Evolutionary conservation across 2,797 vertebrate genomes (phyloP).

Genomic region (Lycodopsis pacificus): DNA sequence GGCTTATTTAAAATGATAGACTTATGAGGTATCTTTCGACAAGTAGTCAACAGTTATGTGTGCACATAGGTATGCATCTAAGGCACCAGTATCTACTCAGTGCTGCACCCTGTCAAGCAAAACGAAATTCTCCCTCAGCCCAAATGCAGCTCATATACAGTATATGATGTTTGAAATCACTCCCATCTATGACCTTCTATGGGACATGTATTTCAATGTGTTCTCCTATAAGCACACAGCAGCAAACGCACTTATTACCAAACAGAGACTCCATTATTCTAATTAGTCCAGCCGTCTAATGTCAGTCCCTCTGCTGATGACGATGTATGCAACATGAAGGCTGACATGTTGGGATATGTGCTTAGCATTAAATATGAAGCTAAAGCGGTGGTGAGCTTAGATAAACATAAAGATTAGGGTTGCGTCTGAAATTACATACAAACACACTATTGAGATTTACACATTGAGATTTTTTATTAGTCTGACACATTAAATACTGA

Average conservation of each 20-base stretch:
- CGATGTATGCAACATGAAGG: neutral
- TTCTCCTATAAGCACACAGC: neutral
- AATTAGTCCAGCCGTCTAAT: neutral
- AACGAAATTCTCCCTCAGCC: slow-evolving; percentile 26
- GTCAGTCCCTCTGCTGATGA: neutral
- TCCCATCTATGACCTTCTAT: neutral
- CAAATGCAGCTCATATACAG: slow-evolving; percentile 6
- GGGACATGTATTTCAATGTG: neutral
- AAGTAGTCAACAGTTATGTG: slow-evolving; percentile 28
- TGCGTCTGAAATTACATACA: too few species aligned
- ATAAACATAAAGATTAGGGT: neutral
- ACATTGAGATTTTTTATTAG: neutral
- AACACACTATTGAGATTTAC: too few species aligned
- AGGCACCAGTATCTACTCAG: slow-evolving; percentile 36
- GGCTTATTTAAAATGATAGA: slow-evolving; percentile 18
- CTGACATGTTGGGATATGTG: neutral
- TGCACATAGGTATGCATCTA: slow-evolving; percentile 56
- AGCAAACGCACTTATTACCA: neutral
- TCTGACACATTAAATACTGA: neutral
- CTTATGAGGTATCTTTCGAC: slow-evolving; percentile 42
- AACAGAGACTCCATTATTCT: neutral
- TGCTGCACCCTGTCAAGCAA: slow-evolving; percentile 31
- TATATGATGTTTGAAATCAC: neutral
- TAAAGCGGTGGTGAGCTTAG: neutral
- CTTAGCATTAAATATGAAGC: neutral